These are phyloP conservation scores for Sitta europaea DNA, from an alignment of 2,113 vertebrate genomes.

Conservation along the genomic window DNA sequence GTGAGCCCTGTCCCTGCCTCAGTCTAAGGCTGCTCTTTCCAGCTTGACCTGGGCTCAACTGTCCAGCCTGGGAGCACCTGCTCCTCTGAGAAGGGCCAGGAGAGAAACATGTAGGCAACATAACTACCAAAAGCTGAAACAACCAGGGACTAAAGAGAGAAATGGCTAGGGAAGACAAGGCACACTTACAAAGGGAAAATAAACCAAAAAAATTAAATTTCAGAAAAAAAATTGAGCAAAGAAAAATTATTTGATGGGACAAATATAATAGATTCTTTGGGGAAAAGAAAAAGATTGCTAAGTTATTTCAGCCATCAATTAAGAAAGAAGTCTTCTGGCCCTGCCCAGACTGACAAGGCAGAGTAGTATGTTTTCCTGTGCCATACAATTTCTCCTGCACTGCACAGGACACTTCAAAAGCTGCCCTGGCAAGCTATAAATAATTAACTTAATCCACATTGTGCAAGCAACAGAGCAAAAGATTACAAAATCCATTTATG, in stretches of 20 bases:
- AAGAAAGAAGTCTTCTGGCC: not conserved
- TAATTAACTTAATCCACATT: conserved; percentile 47
- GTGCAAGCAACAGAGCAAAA: conserved; percentile 16
- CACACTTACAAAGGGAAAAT: not conserved
- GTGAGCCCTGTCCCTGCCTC: no score
- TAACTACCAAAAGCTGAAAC: not conserved
- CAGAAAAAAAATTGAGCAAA: not conserved
- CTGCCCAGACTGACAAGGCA: not conserved
- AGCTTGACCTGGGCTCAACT: not conserved
- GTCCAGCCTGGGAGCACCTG: not conserved
- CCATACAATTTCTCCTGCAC: not conserved
- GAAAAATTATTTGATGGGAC: not conserved
- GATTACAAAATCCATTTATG: conserved; percentile 35
- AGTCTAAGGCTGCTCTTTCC: not conserved
- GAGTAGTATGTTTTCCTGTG: not conserved
- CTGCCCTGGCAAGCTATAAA: conserved; percentile 29
- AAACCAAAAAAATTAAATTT: not conserved
- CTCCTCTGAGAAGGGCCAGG: not conserved
- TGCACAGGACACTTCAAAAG: not conserved
- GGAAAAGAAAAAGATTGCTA: not conserved
- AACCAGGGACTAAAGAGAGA: not conserved
- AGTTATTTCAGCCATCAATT: not conserved
- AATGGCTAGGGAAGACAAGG: not conserved
- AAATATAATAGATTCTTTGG: not conserved
- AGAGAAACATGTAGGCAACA: not conserved